These are phyloP conservation scores for Coracias cyanogaster DNA, from an alignment of 2,797 vertebrate genomes.

Conservation along the genomic window DNA sequence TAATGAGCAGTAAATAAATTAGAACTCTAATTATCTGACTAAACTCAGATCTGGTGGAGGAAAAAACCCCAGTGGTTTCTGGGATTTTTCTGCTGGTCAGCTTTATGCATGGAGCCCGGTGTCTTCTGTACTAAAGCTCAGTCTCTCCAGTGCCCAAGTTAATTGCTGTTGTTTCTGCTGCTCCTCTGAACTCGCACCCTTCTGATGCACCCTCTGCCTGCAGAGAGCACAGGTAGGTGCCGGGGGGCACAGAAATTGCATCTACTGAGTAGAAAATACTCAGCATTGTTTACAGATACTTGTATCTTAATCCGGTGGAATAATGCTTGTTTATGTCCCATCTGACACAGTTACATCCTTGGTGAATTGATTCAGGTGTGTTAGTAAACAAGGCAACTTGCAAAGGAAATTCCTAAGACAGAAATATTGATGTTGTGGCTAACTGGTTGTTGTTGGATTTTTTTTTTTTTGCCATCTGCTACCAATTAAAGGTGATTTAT, in stretches of 20 bases:
- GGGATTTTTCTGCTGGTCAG: background rate
- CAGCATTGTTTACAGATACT: background rate
- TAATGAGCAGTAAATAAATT: conserved; percentile 13
- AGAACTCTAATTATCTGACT: background rate
- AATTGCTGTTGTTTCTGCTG: background rate
- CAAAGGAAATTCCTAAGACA: background rate
- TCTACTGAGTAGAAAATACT: background rate
- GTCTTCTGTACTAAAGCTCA: background rate
- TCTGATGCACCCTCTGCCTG: background rate
- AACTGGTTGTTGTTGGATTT: background rate
- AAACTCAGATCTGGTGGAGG: background rate
- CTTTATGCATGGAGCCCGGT: background rate
- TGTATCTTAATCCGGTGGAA: background rate
- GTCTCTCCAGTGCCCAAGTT: background rate
- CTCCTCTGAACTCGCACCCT: background rate
- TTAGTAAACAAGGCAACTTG: background rate
- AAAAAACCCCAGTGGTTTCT: background rate
- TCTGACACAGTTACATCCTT: background rate
- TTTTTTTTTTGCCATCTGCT: background rate
- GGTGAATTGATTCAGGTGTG: background rate
- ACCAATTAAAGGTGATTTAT: background rate
- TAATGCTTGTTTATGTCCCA: background rate
- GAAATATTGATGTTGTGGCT: background rate
- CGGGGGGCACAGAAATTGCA: background rate
- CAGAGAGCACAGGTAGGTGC: background rate